Percentiles rank a stretch among this genome's conserved stretches.
These are phyloP conservation scores for Megaceryle maxima DNA, from an alignment of 2,113 vertebrate genomes.

Conservation along the genomic window DNA sequence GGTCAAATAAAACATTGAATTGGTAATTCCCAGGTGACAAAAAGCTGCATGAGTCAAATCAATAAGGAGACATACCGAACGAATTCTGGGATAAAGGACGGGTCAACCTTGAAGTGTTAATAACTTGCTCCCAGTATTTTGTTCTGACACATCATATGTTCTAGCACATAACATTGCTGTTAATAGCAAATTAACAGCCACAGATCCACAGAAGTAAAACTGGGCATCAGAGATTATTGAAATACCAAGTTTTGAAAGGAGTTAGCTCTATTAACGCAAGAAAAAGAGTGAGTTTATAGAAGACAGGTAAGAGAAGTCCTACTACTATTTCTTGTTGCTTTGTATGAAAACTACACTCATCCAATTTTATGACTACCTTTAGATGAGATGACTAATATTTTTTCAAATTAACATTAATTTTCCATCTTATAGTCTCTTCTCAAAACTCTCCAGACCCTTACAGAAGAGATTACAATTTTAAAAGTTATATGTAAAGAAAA, in stretches of 20 bases:
- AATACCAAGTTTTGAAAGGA: background rate
- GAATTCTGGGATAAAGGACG: slow-evolving; percentile 70
- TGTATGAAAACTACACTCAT: slow-evolving; percentile 3
- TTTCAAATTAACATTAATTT: slow-evolving; percentile 28
- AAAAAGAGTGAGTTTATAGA: slow-evolving; percentile 18
- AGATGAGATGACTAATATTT: background rate
- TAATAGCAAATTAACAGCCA: slow-evolving; percentile 9
- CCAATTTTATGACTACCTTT: slow-evolving; percentile 9
- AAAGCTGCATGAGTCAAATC: slow-evolving; percentile 64
- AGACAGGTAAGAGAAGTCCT: slow-evolving; percentile 35
- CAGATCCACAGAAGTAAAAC: background rate
- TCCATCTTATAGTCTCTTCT: background rate
- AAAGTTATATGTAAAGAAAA: slow-evolving; percentile 31
- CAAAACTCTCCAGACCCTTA: background rate
- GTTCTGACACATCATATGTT: background rate
- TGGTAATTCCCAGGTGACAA: slow-evolving; percentile 71
- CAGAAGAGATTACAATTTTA: slow-evolving; percentile 17
- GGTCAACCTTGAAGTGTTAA: slow-evolving; percentile 71
- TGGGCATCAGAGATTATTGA: background rate
- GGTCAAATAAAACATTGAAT: slow-evolving; percentile 75
- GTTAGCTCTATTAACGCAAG: slow-evolving; percentile 2
- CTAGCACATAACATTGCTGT: background rate
- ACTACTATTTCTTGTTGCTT: background rate
- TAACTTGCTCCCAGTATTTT: slow-evolving; percentile 59
- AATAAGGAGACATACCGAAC: slow-evolving; percentile 65